These are phyloP conservation scores for Tenthredo distinguenda DNA, from an alignment of 2,888 invertebrate species.

Conservation along the genomic window DNA sequence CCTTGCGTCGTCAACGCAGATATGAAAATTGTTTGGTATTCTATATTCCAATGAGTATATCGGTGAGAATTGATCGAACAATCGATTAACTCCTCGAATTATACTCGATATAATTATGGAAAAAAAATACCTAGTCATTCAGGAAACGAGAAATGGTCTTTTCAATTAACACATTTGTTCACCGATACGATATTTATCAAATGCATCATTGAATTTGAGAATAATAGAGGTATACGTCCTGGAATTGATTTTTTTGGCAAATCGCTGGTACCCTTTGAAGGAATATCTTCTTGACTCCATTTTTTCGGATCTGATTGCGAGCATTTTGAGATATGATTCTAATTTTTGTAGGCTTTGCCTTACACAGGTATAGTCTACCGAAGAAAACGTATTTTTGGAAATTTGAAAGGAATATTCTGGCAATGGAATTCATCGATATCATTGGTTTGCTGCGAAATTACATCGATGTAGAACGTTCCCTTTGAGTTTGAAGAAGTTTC, in stretches of 20 bases:
- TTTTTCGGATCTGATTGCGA: not conserved
- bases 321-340: not conserved
- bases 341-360: not conserved
- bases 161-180: not conserved
- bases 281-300: not conserved
- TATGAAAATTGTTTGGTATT: not conserved
- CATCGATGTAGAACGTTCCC: too few species aligned
- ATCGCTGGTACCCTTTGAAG: not conserved
- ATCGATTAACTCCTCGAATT: too few species aligned
- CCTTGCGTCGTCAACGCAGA: not conserved
- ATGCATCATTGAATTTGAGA: not conserved
- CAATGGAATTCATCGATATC: too few species aligned
- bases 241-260: not conserved
- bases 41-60: not conserved
- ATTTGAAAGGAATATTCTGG: too few species aligned
- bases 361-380: too few species aligned
- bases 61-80: not conserved
- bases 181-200: not conserved
- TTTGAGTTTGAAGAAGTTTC: too few species aligned
- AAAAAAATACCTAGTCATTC: not conserved
- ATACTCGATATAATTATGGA: too few species aligned
- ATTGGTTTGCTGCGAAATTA: too few species aligned
- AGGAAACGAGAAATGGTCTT: not conserved
- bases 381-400: too few species aligned
- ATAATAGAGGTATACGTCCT: not conserved